Conservation (phyloP, 2,113 vertebrate genomes). For the Salminus brasiliensis region DNA sequence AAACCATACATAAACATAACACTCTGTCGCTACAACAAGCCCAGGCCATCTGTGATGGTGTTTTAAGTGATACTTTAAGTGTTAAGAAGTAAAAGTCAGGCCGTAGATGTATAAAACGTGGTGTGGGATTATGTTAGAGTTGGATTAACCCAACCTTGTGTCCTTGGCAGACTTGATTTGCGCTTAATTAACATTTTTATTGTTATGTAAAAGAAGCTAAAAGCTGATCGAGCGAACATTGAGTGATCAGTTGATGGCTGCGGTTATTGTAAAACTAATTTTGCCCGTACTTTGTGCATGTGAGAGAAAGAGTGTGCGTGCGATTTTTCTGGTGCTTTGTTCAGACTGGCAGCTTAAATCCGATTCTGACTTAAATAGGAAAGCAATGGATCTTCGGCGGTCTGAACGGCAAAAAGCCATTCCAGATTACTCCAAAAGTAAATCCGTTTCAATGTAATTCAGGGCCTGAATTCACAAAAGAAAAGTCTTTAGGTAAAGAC, state of each 20-base stretch:
- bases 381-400: neutral
- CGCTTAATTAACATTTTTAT: neutral
- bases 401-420: neutral
- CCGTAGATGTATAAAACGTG: neutral
- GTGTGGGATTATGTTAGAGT: neutral
- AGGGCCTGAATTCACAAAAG: too few species aligned
- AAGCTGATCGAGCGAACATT: neutral
- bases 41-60: neutral
- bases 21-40: neutral
- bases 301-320: neutral
- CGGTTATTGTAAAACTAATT: conserved; percentile 1
- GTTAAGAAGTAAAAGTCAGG: neutral
- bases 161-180: neutral
- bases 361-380: neutral
- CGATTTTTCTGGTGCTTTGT: neutral
- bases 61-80: too few species aligned
- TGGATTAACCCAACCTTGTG: neutral
- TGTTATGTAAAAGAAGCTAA: conserved; percentile 1
- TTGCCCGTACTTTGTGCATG: neutral
- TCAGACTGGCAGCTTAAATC: neutral
- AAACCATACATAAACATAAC: neutral
- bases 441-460: too few species aligned
- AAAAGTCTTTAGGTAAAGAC: too few species aligned
- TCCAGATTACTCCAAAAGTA: too few species aligned
- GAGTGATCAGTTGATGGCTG: neutral